Evolutionary conservation across 2,888 invertebrate genomes (phyloP), one percentile per base, ranked within the genome.

Genomic region (Caenorhabditis auriculariae): DNA sequence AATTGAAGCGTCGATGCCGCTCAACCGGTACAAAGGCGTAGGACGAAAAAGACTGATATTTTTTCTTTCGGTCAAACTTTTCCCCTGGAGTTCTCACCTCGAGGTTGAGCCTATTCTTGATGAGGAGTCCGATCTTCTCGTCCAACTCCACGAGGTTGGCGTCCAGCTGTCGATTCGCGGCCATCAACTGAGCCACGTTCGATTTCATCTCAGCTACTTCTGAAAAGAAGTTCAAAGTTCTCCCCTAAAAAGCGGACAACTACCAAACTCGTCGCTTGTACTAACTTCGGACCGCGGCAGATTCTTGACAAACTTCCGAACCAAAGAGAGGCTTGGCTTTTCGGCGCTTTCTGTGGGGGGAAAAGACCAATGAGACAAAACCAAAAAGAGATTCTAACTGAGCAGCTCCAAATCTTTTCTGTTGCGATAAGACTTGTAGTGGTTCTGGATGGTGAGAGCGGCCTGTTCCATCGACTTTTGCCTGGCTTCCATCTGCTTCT

Each of bases 91-190:
- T n/a, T n/a, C n/a, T n/a, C n/a, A 83, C 83, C 82, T 87, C 88
- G 32, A 90, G 82, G 2, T 89, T 88, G 59, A 90, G 88, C 72
- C 89, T 85, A 79, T 90, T 90, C 82, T 89, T 89, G 29, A 90
- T 88, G 5, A 90, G 85, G 19, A 90, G 86, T 0, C 90, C 90
- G 71, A 90, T 90, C 84, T 90, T 89, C 12, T 89, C 85, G 81
- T 90, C 90, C 88, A 90, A 89, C 66, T 87, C 87, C 69, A 88
- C 88, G 45, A 90, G 84, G 76, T 89, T 88, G 66, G 87, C 87
- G 3, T 89, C 88, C 17, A 90, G 83, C 23, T 69, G 64, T 17
- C 67, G 61, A 49, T 73, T 73, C 2, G 71, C 55, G 12, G 56
- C 64, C 41, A 90, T 89, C 17, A 87, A 86, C 75, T 89, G 87